Evolutionary conservation across 2,797 vertebrate species (phyloP), one percentile per base, ranked within the genome.

Genomic region (Cottoperca gobio): DNA sequence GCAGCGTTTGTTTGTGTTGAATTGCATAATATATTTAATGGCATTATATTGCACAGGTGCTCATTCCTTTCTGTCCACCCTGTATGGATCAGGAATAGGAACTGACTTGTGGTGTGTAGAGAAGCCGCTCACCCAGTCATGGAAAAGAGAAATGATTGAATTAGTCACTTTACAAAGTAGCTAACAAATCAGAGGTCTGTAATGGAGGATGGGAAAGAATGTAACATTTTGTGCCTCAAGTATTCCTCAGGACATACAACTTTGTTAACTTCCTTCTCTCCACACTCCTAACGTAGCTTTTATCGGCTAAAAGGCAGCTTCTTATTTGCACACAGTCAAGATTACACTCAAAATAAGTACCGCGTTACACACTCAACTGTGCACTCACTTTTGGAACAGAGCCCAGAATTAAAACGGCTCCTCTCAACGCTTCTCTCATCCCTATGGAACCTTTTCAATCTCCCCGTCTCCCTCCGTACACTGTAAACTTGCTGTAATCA

Each of bases 391-490:
- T 90, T 94, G 90, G 93, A 93, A 46, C 58, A 63, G 64, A 86
- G 88, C 92, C 92, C 90, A 88, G 89, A 90, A 76, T 79, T 78
- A 73, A 84, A 91, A 75, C 83, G 76, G 90, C 52, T 77, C 55
- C 46, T 67, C 70, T 88, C 86, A 80, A 40, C 49, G 67, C 67
- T 79, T 78, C 73, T 88, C 84, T 76, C 35, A 35, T 81, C 76
- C 68, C 57, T 33, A 37, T 70, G 61, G 73, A 52, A 78, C 68
- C 46, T 60, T 67, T 65, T 53, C 39, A 58, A 46, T 52, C 35
- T 39, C 39, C 23, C 48, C 16, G 39, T 70, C 73, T 33, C 76
- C 71, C 73, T 74, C 58, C 63, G 69, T 67, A 76, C 73, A 65
- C 68, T 58, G 75, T 73, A 83, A 86, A 90, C 73, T 70, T 73